Percentiles rank a stretch among this genome's conserved stretches.
Evolutionary conservation across 2,113 vertebrate genomes (phyloP).

Genomic region (Salminus brasiliensis): DNA sequence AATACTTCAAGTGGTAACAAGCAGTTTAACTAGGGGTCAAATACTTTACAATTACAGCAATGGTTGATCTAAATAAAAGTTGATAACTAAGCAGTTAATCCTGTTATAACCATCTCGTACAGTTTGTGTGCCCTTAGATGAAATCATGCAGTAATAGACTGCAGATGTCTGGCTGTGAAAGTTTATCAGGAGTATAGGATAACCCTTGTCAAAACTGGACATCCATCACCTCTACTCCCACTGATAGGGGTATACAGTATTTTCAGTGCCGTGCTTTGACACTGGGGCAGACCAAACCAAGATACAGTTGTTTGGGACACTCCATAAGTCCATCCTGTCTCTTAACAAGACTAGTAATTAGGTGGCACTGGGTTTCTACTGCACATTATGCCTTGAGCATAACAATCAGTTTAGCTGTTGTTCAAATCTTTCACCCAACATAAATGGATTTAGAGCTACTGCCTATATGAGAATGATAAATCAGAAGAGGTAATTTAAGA

Average conservation of each 20-base stretch:
- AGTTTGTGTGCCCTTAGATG: background rate
- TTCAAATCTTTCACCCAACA: background rate
- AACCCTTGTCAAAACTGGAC: constrained; percentile 3
- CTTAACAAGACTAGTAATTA: constrained; percentile 1
- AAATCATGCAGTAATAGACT: constrained; percentile 8
- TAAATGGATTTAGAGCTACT: background rate
- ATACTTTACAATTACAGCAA: no score
- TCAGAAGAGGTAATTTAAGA: background rate
- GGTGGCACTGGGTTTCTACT: background rate
- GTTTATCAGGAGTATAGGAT: constrained; percentile 4
- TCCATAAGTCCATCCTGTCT: constrained; percentile 14
- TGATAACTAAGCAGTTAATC: no score
- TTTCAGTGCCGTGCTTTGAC: constrained; percentile 23
- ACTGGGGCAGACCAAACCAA: constrained; percentile 14
- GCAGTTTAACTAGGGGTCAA: no score
- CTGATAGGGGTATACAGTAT: constrained; percentile 35
- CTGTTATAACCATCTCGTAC: background rate
- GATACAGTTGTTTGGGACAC: constrained; percentile 31
- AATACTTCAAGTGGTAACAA: no score
- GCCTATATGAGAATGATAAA: background rate
- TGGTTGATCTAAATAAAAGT: no score
- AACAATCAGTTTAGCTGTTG: constrained; percentile 19
- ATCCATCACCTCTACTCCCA: constrained; percentile 42
- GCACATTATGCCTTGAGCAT: background rate
- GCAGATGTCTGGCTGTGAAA: constrained; percentile 22